A percentile compares a stretch with the other conserved stretches of the same genome.
Conservation (phyloP, 2,888 invertebrate genomes). For the Euplexia lucipara region DNA sequence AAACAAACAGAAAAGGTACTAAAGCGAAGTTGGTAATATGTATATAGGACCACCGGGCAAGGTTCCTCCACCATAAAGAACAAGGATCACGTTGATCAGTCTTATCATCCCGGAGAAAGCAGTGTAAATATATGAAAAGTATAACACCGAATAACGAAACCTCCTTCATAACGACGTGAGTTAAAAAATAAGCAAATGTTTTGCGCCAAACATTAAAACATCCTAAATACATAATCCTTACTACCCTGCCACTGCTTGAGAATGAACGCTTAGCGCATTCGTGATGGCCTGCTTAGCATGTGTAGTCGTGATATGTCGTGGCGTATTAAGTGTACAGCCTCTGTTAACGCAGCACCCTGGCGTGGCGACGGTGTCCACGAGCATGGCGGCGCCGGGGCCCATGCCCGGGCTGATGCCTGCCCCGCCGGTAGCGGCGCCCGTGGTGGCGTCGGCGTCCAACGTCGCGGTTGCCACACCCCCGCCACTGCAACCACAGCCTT, state of each 20-base stretch:
- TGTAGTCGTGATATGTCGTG: constrained; percentile 26
- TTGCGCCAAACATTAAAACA: constrained; percentile 61
- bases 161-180: too few relatives aligned
- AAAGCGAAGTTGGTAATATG: too few relatives aligned
- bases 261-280: constrained; percentile 63
- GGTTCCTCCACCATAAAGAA: too few relatives aligned
- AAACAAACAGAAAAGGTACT: too few relatives aligned
- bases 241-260: constrained; percentile 61
- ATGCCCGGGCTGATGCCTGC: constrained; percentile 75
- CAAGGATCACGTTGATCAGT: too few relatives aligned
- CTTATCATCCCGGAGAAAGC: too few relatives aligned
- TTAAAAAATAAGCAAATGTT: constrained; percentile 29
- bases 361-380: constrained; percentile 85
- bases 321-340: constrained; percentile 48
- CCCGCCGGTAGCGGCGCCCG: constrained; percentile 67
- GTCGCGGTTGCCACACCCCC: constrained; percentile 66
- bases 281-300: constrained; percentile 45
- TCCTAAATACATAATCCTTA: constrained; percentile 43
- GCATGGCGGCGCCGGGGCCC: constrained; percentile 79
- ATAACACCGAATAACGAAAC: too few relatives aligned
- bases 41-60: too few relatives aligned
- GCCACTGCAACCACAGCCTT: constrained; percentile 68
- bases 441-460: constrained; percentile 72
- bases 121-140: too few relatives aligned
- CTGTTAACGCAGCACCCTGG: constrained; percentile 80